These are phyloP conservation scores for Eleutherodactylus coqui DNA, from an alignment of 2,797 vertebrate genomes.

Conservation along the genomic window DNA sequence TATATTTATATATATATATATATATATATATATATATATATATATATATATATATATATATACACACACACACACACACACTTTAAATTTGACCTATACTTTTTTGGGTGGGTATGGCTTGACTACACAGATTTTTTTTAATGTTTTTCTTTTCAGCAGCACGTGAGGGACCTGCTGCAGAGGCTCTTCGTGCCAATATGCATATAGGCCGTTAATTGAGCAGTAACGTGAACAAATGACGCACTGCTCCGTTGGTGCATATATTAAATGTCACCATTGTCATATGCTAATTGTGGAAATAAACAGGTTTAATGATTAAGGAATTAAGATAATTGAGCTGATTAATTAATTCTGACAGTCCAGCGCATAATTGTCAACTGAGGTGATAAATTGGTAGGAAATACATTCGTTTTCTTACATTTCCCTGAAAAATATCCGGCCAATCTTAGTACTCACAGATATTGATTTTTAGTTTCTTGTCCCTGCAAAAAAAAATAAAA, in stretches of 20 bases:
- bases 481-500: background rate
- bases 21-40: background rate
- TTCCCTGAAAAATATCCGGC: background rate
- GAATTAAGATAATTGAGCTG: slow-evolving; percentile 46
- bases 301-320: slow-evolving; percentile 43
- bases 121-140: too few relatives aligned
- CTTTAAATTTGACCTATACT: too few relatives aligned
- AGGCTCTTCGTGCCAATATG: background rate
- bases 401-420: background rate
- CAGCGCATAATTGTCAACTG: slow-evolving; percentile 40
- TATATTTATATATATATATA: background rate
- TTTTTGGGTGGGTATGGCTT: too few relatives aligned
- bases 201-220: background rate
- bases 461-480: background rate
- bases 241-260: background rate
- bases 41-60: too few relatives aligned
- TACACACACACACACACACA: too few relatives aligned
- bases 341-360: slow-evolving; percentile 45
- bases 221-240: slow-evolving; percentile 4
- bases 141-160: background rate
- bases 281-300: slow-evolving; percentile 37
- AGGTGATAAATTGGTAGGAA: slow-evolving; percentile 22
- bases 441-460: background rate
- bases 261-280: slow-evolving; percentile 33
- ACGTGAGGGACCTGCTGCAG: background rate